Base-by-base conservation (phyloP, 2,113 vertebrate genomes). In the Tachuris rubrigastra region DNA sequence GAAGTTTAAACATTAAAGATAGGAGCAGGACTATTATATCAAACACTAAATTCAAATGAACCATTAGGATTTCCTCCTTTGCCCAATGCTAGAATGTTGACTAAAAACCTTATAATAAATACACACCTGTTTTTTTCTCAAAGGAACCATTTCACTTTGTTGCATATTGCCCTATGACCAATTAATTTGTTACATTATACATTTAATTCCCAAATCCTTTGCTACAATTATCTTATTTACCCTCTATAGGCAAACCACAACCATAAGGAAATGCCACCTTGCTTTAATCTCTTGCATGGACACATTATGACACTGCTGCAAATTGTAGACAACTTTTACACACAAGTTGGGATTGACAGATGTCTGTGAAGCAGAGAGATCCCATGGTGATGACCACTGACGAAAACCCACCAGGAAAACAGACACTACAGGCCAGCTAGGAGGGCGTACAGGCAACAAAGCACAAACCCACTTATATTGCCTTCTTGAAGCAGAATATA, bases 311-410 rank as follows among this genome's bases (percentile, higher is more conserved):
- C 10, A 49, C 15, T 22, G 37, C 62, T 52, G 30, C 33, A 69
- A 33, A 35, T 2, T 20, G 12, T 30, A 71, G 44, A 14, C n/a
- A 59, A 35, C n/a, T 65, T 52, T 65, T 8, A 59, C 30, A 35
- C 7, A 12, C 23, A 27, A 27, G 31, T 37, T 55, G 30, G 53
- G 23, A 12, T 8, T 13, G 9, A 23, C 20, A 21, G 33, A 46
- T 67, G 44, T 37, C 41, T 24, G 14, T 28, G 18, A 63, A 63
- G 21, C 3, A 27, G 31, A 65, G 20, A 31, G 23, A 67, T 12
- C 11, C 31, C 5, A 6, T 30, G 16, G 23, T 0, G 0, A 55
- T 14, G 28, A 49, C 47, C 31, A 21, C 41, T 3, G 18, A 46
- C 17, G 42, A 72, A 73, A 31, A 78, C 14, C 10, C 53, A 41